A percentile compares a stretch with the other conserved stretches of the same genome.
These are phyloP conservation scores for Hyaena hyaena DNA, from an alignment of 2,113 vertebrate species.

Conservation along the genomic window DNA sequence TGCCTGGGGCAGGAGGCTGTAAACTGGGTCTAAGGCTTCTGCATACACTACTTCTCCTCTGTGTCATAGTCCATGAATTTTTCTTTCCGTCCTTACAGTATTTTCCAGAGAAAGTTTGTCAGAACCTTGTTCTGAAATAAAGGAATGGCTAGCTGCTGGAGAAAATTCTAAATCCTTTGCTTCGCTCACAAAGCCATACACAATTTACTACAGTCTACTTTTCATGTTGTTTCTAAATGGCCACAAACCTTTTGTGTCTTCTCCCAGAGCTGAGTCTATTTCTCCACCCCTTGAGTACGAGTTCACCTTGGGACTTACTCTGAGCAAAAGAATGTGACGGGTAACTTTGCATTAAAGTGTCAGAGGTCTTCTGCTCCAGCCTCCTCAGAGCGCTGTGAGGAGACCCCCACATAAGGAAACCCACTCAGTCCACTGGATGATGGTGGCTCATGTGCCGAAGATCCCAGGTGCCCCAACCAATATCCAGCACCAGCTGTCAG, in stretches of 20 bases:
- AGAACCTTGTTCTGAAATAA: background rate
- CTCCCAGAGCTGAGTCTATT: background rate
- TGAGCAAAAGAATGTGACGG: background rate
- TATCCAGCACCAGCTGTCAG: background rate
- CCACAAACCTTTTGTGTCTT: background rate
- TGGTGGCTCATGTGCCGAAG: fast-evolving
- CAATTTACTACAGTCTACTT: background rate
- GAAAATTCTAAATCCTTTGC: background rate
- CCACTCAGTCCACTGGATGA: background rate
- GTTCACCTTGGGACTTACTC: background rate
- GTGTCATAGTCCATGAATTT: background rate
- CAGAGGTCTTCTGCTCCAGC: background rate
- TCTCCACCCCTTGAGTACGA: background rate
- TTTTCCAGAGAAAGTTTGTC: background rate
- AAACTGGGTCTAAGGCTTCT: background rate
- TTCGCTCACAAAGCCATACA: background rate
- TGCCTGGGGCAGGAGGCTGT: background rate
- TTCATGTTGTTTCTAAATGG: background rate
- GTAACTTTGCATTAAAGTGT: background rate
- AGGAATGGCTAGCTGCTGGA: background rate
- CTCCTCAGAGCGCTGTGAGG: background rate
- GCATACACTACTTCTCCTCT: background rate
- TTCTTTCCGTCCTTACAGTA: background rate
- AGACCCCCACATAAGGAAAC: background rate
- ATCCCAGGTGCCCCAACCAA: background rate